phyloP scores from a whole-genome alignment of 2,113 vertebrate species.

The Brachyistius frenatus region DNA sequence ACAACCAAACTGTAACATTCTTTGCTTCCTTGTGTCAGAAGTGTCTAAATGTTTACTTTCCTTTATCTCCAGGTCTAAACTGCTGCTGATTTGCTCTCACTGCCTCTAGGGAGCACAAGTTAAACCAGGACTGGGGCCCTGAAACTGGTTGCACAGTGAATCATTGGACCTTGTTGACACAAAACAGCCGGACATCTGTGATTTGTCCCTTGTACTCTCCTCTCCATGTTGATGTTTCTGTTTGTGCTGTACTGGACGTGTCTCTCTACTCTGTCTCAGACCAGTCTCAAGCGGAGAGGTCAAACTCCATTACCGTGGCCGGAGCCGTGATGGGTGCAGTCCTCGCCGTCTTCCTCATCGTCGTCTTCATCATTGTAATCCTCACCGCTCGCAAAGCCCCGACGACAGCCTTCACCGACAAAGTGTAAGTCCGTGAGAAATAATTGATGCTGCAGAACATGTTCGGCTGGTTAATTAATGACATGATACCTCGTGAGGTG shows the following conservation, averaged over 20 bases:
- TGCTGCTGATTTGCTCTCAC: neutral
- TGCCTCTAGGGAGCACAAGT: neutral
- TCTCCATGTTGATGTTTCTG: neutral
- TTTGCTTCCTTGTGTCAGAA: neutral
- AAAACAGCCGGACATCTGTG: neutral
- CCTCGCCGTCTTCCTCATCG: constrained; percentile 93
- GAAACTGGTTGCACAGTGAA: neutral
- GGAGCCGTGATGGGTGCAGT: constrained; percentile 94
- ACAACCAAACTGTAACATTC: too few species aligned
- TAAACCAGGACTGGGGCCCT: neutral
- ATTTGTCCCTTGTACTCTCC: neutral
- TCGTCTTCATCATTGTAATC: constrained; percentile 90
- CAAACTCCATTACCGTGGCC: constrained; percentile 90
- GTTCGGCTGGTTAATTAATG: constrained; percentile 64
- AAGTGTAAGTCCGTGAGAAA: constrained; percentile 81
- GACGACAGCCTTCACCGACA: constrained; percentile 75
- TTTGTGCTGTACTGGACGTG: constrained; percentile 7
- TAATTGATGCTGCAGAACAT: constrained; percentile 56
- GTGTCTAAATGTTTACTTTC: neutral
- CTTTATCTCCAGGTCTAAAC: neutral
- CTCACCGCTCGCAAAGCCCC: constrained; percentile 87
- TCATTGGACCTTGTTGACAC: neutral
- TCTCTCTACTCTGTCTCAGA: constrained; percentile 70
- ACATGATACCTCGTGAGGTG: constrained; percentile 43
- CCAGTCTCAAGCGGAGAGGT: constrained; percentile 85